phyloP scores from a whole-genome alignment of 2,888 invertebrate species.

The Coremacera marginata region DNA sequence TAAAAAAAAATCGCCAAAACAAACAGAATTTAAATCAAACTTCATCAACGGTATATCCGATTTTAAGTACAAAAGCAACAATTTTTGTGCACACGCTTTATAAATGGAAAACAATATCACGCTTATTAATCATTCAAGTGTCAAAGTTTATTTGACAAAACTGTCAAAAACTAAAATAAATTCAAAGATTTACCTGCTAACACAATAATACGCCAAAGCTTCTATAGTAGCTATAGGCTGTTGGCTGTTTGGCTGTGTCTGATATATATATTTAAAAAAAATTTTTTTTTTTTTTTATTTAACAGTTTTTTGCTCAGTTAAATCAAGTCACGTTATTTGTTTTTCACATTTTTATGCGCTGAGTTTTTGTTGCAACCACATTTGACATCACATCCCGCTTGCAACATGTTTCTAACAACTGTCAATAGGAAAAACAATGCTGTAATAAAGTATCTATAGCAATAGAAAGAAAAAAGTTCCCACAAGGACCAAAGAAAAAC shows the following conservation, averaged over 20 bases:
- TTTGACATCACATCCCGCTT: background rate
- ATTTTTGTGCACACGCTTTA: background rate
- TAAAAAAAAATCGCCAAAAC: too few relatives aligned
- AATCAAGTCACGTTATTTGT: background rate
- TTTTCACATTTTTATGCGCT: background rate
- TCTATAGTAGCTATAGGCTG: background rate
- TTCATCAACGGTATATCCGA: background rate
- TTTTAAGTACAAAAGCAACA: background rate
- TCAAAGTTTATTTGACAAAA: constrained; percentile 51
- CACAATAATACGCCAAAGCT: background rate
- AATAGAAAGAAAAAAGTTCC: background rate
- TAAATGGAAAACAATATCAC: background rate
- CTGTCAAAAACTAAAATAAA: constrained; percentile 27
- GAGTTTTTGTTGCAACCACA: constrained; percentile 6
- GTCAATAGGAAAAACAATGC: constrained; percentile 5
- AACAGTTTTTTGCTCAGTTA: background rate
- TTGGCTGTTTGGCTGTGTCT: background rate
- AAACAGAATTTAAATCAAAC: background rate
- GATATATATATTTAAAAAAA: background rate
- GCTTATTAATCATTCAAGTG: constrained; percentile 31
- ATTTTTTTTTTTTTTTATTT: background rate
- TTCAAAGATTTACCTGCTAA: constrained; percentile 19
- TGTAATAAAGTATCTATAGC: background rate
- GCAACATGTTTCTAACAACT: background rate
- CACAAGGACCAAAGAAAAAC: background rate